Evolutionary conservation across 2,888 invertebrate species (phyloP).

Genomic region (Drosophila nr. fundita): DNA sequence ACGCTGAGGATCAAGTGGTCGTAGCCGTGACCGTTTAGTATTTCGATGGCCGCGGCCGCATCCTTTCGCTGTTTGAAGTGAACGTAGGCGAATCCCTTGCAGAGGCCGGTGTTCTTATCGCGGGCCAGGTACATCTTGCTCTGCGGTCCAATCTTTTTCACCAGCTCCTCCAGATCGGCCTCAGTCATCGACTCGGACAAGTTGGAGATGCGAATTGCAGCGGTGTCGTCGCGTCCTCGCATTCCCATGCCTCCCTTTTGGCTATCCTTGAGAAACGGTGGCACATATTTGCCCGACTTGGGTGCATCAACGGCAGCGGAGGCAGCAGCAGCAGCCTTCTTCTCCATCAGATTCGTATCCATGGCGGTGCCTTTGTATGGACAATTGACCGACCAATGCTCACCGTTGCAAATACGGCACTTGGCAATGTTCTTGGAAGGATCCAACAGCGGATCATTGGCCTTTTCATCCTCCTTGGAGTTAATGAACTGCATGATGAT

Average conservation of each 20-base stretch:
- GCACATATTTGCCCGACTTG: slow-evolving; percentile 90
- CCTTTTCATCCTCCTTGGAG: slow-evolving; percentile 94
- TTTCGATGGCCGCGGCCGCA: slow-evolving; percentile 95
- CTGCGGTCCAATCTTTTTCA: slow-evolving; percentile 96
- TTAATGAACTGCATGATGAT: slow-evolving; percentile 97
- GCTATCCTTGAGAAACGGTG: slow-evolving; percentile 95
- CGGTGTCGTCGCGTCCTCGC: slow-evolving; percentile 91
- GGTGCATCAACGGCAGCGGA: slow-evolving; percentile 81
- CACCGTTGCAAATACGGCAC: slow-evolving; percentile 96
- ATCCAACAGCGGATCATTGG: slow-evolving; percentile 93
- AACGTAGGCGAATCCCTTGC: slow-evolving; percentile 99
- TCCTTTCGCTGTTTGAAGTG: slow-evolving; percentile 96
- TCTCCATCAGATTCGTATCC: slow-evolving; percentile 88
- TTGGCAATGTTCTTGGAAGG: slow-evolving; percentile 91
- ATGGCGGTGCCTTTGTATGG: slow-evolving; percentile 97
- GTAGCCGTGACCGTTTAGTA: slow-evolving; percentile 97
- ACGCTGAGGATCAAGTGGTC: slow-evolving; percentile 99
- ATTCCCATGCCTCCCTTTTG: slow-evolving; percentile 90
- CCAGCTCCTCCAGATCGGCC: slow-evolving; percentile 97
- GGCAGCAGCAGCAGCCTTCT: slow-evolving; percentile 85
- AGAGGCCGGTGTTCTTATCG: slow-evolving; percentile 94
- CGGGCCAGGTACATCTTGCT: slow-evolving; percentile 98
- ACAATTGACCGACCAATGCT: slow-evolving; percentile 99
- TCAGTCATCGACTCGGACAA: slow-evolving; percentile 98
- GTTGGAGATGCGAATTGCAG: slow-evolving; percentile 98